Percentiles rank a stretch among this genome's conserved stretches.
Evolutionary conservation across 2,113 vertebrate genomes (phyloP).

Genomic region (Pipa parva): DNA sequence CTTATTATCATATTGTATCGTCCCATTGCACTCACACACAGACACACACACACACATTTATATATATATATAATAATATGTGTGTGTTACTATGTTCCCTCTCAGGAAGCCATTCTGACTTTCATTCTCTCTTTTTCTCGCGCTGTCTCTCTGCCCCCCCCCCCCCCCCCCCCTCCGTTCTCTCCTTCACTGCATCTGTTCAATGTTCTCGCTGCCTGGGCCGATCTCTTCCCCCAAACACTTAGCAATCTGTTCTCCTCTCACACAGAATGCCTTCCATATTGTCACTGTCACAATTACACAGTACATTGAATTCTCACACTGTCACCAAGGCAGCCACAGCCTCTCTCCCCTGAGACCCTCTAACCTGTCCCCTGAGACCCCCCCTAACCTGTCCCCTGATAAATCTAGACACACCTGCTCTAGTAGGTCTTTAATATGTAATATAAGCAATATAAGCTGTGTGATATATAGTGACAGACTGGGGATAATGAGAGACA

Average conservation of each 20-base stretch:
- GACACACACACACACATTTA: no score
- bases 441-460: background rate
- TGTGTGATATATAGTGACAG: background rate
- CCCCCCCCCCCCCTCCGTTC: conserved; percentile 14
- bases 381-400: no score
- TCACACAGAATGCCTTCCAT: conserved; percentile 40
- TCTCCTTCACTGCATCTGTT: conserved; percentile 37
- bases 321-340: conserved; percentile 40
- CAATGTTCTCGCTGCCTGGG: conserved; percentile 31
- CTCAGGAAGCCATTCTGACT: background rate
- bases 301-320: conserved; percentile 40
- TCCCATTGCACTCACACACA: no score
- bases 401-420: conserved; percentile 24
- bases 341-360: conserved; percentile 33
- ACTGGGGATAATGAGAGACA: background rate
- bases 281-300: conserved; percentile 41
- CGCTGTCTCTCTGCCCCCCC: background rate
- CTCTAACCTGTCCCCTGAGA: conserved; percentile 33
- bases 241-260: conserved; percentile 39
- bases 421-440: background rate
- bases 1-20: no score
- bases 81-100: no score
- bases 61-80: no score
- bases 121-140: background rate
- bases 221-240: conserved; percentile 34